These are phyloP conservation scores for Cantharis nigra DNA, from an alignment of 2,888 invertebrate genomes.

Conservation along the genomic window DNA sequence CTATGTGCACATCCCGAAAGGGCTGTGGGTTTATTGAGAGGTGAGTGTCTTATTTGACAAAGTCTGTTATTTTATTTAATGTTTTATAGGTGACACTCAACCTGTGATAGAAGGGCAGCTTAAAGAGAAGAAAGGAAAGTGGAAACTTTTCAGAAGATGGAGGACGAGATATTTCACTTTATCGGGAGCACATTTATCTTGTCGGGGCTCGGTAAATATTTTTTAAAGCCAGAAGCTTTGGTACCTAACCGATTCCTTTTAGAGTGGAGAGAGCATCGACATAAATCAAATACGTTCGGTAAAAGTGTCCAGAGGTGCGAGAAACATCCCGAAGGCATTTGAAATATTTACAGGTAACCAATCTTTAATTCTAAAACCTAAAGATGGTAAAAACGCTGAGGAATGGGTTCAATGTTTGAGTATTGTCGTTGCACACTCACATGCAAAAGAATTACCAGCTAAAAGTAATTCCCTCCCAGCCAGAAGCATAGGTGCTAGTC, in stretches of 20 bases:
- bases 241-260: constrained; percentile 37
- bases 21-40: constrained; percentile 79
- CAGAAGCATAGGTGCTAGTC: constrained; percentile 55
- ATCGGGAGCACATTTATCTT: constrained; percentile 89
- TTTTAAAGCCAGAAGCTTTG: not conserved
- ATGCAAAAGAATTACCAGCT: constrained; percentile 62
- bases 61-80: too few relatives aligned
- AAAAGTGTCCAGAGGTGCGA: constrained; percentile 87
- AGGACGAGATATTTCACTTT: constrained; percentile 92
- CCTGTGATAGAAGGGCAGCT: constrained; percentile 90
- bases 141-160: constrained; percentile 91
- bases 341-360: constrained; percentile 95
- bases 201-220: constrained; percentile 75
- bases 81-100: constrained; percentile 65
- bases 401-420: constrained; percentile 96
- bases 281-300: constrained; percentile 93
- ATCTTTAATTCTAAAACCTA: constrained; percentile 90
- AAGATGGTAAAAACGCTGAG: constrained; percentile 92
- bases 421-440: constrained; percentile 88
- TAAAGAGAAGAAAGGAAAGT: constrained; percentile 90
- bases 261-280: constrained; percentile 87
- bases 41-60: constrained; percentile 38
- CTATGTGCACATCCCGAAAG: constrained; percentile 91
- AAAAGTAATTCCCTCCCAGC: constrained; percentile 58
- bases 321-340: constrained; percentile 94